Evolutionary conservation across 2,888 invertebrate species (phyloP).

Genomic region (Temnothorax rugatulus): DNA sequence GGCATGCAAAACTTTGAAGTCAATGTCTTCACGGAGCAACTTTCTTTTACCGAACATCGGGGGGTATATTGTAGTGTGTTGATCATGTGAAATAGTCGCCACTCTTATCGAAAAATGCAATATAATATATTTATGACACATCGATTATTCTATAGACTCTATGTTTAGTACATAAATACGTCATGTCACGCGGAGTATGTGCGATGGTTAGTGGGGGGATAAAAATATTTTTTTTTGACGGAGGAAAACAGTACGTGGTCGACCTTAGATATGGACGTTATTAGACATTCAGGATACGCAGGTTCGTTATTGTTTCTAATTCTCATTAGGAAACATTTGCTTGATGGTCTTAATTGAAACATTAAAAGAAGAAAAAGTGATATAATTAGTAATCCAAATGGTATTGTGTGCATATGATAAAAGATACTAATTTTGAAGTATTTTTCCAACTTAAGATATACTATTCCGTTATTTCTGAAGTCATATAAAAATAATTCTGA

Average conservation of each 20-base stretch:
- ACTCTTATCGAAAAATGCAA: constrained; percentile 1
- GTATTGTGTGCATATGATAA: background rate
- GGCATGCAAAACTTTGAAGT: constrained; percentile 7
- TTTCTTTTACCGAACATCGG: background rate
- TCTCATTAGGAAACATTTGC: background rate
- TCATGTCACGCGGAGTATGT: background rate
- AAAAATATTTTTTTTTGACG: constrained; percentile 4
- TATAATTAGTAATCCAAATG: background rate
- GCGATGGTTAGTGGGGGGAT: background rate
- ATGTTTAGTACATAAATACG: constrained; percentile 1
- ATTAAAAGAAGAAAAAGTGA: too few relatives aligned
- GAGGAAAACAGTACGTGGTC: background rate
- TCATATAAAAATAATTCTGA: background rate
- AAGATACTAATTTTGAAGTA: background rate
- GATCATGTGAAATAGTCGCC: background rate
- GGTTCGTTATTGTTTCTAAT: constrained; percentile 22
- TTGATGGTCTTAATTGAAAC: background rate
- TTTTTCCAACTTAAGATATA: background rate
- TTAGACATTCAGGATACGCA: constrained; percentile 25
- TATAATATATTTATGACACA: constrained; percentile 30
- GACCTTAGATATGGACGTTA: constrained; percentile 5
- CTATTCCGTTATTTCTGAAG: background rate
- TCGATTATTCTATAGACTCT: constrained; percentile 8
- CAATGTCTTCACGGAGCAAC: background rate
- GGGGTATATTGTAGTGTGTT: too few relatives aligned